A percentile compares a stretch with the other conserved stretches of the same genome.
phyloP scores from a whole-genome alignment of 2,113 vertebrate species.

The Hydrochoerus hydrochaeris region DNA sequence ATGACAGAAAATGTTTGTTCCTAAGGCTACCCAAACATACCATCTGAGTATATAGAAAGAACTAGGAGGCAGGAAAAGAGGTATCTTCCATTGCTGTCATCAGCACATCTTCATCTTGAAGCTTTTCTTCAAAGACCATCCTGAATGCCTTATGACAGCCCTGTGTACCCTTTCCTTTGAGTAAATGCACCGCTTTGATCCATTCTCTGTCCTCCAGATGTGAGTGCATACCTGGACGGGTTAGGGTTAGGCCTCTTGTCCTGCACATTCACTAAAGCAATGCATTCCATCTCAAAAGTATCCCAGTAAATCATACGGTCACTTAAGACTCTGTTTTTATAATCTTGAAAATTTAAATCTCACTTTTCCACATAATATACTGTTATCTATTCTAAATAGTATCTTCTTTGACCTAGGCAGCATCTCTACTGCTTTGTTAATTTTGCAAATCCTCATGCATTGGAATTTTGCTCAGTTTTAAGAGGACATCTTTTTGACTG shows the following conservation, averaged over 20 bases:
- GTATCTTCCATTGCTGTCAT: background rate
- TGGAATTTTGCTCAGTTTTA: background rate
- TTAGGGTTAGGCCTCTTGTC: background rate
- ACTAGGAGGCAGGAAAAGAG: background rate
- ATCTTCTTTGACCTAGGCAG: background rate
- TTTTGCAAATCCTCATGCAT: background rate
- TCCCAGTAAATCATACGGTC: background rate
- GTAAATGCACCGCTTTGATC: background rate
- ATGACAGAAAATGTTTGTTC: background rate
- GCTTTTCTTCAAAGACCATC: background rate
- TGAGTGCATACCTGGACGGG: accelerated
- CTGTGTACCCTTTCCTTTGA: background rate
- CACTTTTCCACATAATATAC: background rate
- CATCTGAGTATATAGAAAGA: background rate
- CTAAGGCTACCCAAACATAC: background rate
- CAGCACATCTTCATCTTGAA: background rate
- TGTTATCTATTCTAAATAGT: background rate
- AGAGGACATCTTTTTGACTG: background rate
- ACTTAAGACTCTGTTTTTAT: background rate
- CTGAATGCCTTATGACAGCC: background rate
- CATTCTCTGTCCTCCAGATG: background rate
- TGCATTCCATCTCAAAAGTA: background rate
- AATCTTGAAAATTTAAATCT: background rate
- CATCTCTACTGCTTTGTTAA: background rate
- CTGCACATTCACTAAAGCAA: too few relatives aligned